Conservation (phyloP, 2,888 invertebrate genomes). For the Ecliptopera silaceata region DNA sequence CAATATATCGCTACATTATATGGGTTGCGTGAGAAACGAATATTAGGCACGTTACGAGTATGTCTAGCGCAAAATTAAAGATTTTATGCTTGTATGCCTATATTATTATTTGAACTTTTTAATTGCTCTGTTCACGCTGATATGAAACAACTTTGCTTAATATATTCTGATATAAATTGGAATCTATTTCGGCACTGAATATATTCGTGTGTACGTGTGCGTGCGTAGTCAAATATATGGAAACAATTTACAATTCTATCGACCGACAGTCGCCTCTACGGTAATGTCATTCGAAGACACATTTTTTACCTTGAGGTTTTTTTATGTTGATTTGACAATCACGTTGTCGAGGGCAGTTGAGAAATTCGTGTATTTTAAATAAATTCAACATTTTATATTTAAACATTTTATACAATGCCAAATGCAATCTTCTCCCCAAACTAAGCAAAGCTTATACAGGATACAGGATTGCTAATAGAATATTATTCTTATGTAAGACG, state of each 20-base stretch:
- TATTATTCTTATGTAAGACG: too few relatives aligned
- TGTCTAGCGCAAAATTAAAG: slow-evolving; percentile 68
- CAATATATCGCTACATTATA: slow-evolving; percentile 35
- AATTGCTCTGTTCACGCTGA: slow-evolving; percentile 45
- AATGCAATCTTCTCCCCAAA: too few relatives aligned
- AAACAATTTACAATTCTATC: slow-evolving; percentile 74
- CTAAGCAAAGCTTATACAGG: too few relatives aligned
- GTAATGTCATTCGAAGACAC: slow-evolving; percentile 65
- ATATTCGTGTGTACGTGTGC: slow-evolving; percentile 37
- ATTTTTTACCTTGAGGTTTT: slow-evolving; percentile 71
- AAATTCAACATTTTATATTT: too few relatives aligned
- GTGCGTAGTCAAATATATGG: slow-evolving; percentile 47
- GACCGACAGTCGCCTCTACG: slow-evolving; percentile 50
- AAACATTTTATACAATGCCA: too few relatives aligned
- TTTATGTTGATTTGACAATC: slow-evolving; percentile 55
- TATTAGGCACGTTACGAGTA: slow-evolving; percentile 42
- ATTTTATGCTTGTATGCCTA: slow-evolving; percentile 60
- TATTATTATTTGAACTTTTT: slow-evolving; percentile 46
- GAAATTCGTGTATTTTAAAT: slow-evolving; percentile 43
- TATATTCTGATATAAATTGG: slow-evolving; percentile 33
- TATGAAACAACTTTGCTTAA: not conserved
- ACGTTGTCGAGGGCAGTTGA: slow-evolving; percentile 50
- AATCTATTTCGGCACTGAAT: slow-evolving; percentile 22
- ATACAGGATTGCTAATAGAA: too few relatives aligned
- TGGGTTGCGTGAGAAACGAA: slow-evolving; percentile 56